These are phyloP conservation scores for Macrobrachium rosenbergii DNA, from an alignment of 1,140 invertebrate species.

Conservation along the genomic window DNA sequence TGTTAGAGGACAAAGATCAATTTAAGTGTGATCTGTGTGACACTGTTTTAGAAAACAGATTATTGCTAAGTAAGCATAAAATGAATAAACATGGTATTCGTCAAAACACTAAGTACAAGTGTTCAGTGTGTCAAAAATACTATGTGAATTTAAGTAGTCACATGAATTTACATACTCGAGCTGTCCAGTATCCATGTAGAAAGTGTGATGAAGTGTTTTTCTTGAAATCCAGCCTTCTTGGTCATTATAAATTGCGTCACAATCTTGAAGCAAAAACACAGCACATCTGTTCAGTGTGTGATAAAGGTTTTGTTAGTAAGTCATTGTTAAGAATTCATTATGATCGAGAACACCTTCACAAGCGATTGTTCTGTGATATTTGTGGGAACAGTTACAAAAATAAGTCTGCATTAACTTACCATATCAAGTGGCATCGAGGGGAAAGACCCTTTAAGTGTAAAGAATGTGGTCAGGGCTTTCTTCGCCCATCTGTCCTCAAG, in stretches of 20 bases:
- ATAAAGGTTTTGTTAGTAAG: slow-evolving; percentile 45
- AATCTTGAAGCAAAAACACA: slow-evolving; percentile 22
- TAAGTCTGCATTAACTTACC: slow-evolving; percentile 66
- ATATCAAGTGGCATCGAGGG: slow-evolving; percentile 68
- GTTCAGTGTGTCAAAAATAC: slow-evolving; percentile 52
- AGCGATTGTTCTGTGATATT: slow-evolving; percentile 73
- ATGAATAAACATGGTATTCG: slow-evolving; percentile 26
- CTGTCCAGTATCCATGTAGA: slow-evolving; percentile 48
- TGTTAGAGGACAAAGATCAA: slow-evolving; percentile 40
- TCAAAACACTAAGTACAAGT: slow-evolving; percentile 34
- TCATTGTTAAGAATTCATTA: slow-evolving; percentile 34
- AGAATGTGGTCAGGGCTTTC: slow-evolving; percentile 60
- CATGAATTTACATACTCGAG: slow-evolving; percentile 53
- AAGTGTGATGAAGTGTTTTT: slow-evolving; percentile 57
- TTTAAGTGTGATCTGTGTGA: slow-evolving; percentile 38
- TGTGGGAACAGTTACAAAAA: slow-evolving; percentile 74
- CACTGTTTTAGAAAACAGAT: slow-evolving; percentile 10
- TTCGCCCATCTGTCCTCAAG: slow-evolving; percentile 47
- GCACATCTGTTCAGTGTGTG: slow-evolving; percentile 23
- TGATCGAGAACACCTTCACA: slow-evolving; percentile 64
- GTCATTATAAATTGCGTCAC: slow-evolving; percentile 43
- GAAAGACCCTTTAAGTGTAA: slow-evolving; percentile 64
- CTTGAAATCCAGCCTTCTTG: slow-evolving; percentile 42
- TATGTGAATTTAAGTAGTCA: slow-evolving; percentile 49
- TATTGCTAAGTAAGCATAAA: slow-evolving; percentile 50